Evolutionary conservation across 1,140 invertebrate genomes (phyloP).

Genomic region (Dendroctonus valens): DNA sequence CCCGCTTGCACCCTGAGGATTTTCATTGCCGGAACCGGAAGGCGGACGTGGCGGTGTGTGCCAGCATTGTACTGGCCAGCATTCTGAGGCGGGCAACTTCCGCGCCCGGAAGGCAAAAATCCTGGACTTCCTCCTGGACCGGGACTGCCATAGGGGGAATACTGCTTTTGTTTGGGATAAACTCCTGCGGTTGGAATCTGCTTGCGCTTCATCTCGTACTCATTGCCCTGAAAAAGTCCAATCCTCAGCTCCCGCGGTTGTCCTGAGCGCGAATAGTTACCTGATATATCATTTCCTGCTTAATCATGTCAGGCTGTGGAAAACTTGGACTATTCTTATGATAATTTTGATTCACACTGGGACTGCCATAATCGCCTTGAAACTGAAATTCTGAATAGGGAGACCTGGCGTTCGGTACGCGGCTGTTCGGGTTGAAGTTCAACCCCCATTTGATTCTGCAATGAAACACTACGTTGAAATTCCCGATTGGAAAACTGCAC

Average conservation of each 20-base stretch:
- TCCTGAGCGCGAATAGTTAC: not conserved
- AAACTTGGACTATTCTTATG: conserved; percentile 54
- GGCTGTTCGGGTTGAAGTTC: conserved; percentile 44
- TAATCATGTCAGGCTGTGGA: conserved; percentile 51
- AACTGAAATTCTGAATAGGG: conserved; percentile 51
- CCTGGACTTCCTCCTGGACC: conserved; percentile 63
- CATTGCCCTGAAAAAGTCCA: conserved; percentile 38
- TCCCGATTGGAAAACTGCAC: not conserved
- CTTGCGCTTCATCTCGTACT: conserved; percentile 57
- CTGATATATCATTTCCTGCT: conserved; percentile 52
- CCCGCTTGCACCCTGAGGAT: conserved; percentile 43
- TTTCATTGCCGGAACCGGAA: conserved; percentile 55
- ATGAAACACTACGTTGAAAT: not conserved
- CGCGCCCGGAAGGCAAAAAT: conserved; percentile 55
- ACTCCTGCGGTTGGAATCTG: conserved; percentile 40
- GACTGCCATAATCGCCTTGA: conserved; percentile 58
- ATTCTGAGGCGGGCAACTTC: conserved; percentile 45
- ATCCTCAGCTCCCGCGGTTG: too few relatives aligned
- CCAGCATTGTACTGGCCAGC: conserved; percentile 58
- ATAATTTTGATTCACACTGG: conserved; percentile 51
- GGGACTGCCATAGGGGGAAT: conserved; percentile 67
- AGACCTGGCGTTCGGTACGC: conserved; percentile 46
- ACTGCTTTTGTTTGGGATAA: conserved; percentile 59
- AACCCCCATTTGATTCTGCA: conserved; percentile 59
- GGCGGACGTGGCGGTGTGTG: conserved; percentile 63